Base-by-base conservation (phyloP, 2,888 invertebrate genomes). In the Mermis nigrescens region DNA sequence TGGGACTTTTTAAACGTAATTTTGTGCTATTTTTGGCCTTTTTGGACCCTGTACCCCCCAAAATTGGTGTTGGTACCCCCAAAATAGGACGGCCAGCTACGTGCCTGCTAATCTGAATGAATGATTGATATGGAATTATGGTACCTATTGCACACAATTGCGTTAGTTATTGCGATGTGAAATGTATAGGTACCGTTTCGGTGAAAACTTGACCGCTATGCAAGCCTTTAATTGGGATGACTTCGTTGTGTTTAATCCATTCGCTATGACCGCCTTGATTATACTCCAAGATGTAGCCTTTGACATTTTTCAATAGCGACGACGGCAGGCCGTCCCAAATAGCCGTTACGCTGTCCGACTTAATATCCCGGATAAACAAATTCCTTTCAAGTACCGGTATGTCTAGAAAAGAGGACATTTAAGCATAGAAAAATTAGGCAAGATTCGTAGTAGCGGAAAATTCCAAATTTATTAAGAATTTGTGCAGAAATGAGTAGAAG, bases 221-320 rank as follows among this genome's bases (percentile, higher is more conserved):
- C 7, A 22, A 32, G 15, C 55, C 55, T 53, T 58, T 60, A 26
- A 29, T 27, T 4, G 27, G 38, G 7, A 60, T 26, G 19, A 60
- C 38, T 12, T 57, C 57, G 24, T 57, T 27, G 26, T 38, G 46
- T 29, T 61, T 54, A 7, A 22, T 51, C 62, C 62, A 61, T 26
- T 63, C 59, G 27, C 52, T 64, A 29, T 26, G 22, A 26, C 60
- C 60, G 45, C 57, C 32, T 24, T 46, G n/a, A 31, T 31, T 71
- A 67, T 65, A 71, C 59, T 71, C 72, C 27, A 71, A 62, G 12
- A 69, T 66, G 63, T 72, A 71, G 55, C 71, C 71, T 48, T 66
- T 64, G 46, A 70, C 66, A 53, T 69, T 69, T 51, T 66, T 64
- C 1, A 68, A 65, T 48, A 64, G 62, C 48, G 66, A 64, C 26